phyloP scores from a whole-genome alignment of 2,113 vertebrate genomes.

The Rhineura floridana region DNA sequence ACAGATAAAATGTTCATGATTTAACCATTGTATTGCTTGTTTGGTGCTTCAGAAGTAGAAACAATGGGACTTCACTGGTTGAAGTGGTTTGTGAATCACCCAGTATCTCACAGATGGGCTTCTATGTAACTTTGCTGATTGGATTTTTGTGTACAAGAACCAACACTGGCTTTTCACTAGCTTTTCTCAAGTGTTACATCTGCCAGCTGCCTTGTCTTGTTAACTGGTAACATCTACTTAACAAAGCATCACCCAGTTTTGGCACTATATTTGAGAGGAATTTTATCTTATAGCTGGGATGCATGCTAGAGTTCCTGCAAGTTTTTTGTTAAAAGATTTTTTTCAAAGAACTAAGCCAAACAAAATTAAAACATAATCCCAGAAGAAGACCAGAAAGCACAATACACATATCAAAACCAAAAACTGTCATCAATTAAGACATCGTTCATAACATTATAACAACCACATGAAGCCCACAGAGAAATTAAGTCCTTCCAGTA shows the following conservation, averaged over 20 bases:
- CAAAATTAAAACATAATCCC: background rate
- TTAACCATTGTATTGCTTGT: background rate
- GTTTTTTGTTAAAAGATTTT: constrained; percentile 55
- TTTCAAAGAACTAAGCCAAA: background rate
- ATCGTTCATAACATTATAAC: background rate
- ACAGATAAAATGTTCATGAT: background rate
- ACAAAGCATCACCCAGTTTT: constrained; percentile 57
- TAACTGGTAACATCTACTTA: constrained; percentile 57
- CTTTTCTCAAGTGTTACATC: constrained; percentile 34
- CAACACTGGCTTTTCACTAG: constrained; percentile 55
- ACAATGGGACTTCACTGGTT: background rate
- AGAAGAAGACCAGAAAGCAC: background rate
- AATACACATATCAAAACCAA: background rate
- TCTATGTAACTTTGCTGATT: constrained; percentile 41
- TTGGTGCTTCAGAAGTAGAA: background rate
- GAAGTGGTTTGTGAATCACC: background rate
- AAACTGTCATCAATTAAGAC: background rate
- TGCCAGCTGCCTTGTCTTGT: constrained; percentile 63
- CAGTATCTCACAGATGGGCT: constrained; percentile 25
- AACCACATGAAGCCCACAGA: background rate
- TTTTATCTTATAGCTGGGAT: constrained; percentile 71
- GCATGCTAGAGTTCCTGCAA: constrained; percentile 56
- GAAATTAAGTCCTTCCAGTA: background rate
- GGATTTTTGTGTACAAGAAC: constrained; percentile 31
- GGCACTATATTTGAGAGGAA: constrained; percentile 50